Evolutionary conservation across 1,140 invertebrate genomes (phyloP).

Genomic region (Condylostylus longicornis): DNA sequence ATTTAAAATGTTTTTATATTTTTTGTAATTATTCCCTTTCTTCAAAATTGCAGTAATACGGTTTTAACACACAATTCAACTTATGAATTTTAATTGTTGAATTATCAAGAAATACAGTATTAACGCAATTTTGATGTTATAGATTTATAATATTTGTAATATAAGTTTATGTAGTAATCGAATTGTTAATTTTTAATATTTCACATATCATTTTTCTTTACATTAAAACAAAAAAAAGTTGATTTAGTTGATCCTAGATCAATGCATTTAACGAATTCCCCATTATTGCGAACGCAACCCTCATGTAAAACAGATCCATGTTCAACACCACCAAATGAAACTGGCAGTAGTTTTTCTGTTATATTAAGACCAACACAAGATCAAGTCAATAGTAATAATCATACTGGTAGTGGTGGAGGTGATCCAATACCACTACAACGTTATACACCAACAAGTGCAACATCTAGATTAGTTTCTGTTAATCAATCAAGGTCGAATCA

Average conservation of each 20-base stretch:
- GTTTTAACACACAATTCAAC: too few relatives aligned
- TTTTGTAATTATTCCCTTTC: too few relatives aligned
- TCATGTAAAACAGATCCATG: conserved; percentile 17
- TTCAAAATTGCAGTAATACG: too few relatives aligned
- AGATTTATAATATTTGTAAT: too few relatives aligned
- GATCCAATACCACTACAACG: conserved; percentile 18
- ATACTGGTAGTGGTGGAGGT: conserved; percentile 11
- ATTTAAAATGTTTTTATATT: neutral
- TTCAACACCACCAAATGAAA: conserved; percentile 13
- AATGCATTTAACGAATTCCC: conserved; percentile 19
- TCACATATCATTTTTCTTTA: neutral
- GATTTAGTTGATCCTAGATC: conserved; percentile 28
- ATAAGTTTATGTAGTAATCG: too few relatives aligned
- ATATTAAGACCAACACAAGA: conserved; percentile 15
- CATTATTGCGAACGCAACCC: conserved; percentile 13
- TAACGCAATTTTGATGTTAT: too few relatives aligned
- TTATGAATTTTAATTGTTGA: too few relatives aligned
- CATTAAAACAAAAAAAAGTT: too few relatives aligned
- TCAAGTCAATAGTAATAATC: conserved; percentile 9
- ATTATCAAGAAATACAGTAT: too few relatives aligned
- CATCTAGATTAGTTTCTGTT: conserved; percentile 9
- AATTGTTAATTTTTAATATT: neutral
- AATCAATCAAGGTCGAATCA: conserved; percentile 18
- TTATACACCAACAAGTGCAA: conserved; percentile 19
- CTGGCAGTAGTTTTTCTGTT: conserved; percentile 18